Conservation (phyloP, 2,797 vertebrate genomes). For the Mareca penelope region DNA sequence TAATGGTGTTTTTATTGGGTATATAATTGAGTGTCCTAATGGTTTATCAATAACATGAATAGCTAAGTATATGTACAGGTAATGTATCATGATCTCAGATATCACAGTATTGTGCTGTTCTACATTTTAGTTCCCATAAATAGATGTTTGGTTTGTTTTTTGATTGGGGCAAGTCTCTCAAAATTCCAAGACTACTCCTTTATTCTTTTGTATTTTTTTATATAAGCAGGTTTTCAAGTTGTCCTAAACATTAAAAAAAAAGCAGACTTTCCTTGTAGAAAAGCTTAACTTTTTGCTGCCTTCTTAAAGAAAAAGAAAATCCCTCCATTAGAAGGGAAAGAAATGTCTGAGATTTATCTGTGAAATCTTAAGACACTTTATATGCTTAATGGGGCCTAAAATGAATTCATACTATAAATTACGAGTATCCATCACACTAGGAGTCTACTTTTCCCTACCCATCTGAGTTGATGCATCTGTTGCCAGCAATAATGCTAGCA, state of each 20-base stretch:
- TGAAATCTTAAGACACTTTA: conserved; percentile 59
- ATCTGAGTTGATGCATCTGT: background rate
- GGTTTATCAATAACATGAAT: conserved; percentile 83
- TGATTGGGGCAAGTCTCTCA: conserved; percentile 64
- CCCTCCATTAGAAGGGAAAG: conserved; percentile 69
- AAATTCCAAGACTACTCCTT: conserved; percentile 70
- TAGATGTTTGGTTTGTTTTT: conserved; percentile 68
- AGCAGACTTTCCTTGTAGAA: conserved; percentile 76
- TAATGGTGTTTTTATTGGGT: conserved; percentile 82
- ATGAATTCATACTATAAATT: conserved; percentile 46
- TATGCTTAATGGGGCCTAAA: conserved; percentile 67
- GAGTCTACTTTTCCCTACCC: conserved; percentile 32
- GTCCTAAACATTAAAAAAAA: conserved; percentile 67
- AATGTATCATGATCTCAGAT: conserved; percentile 74
- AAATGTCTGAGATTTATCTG: conserved; percentile 67
- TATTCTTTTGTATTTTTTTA: conserved; percentile 80
- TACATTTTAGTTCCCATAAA: conserved; percentile 75
- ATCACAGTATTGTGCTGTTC: conserved; percentile 76
- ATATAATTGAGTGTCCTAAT: conserved; percentile 83
- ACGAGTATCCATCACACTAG: conserved; percentile 11
- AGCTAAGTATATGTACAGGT: conserved; percentile 70
- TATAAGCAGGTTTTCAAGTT: conserved; percentile 77
- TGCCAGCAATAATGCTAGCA: background rate
- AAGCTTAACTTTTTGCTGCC: conserved; percentile 71
- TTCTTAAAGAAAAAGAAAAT: conserved; percentile 73